Evolutionary conservation across 2,797 vertebrate species (phyloP), one percentile per base, ranked within the genome.

Genomic region (Melanotaenia nigrans): DNA sequence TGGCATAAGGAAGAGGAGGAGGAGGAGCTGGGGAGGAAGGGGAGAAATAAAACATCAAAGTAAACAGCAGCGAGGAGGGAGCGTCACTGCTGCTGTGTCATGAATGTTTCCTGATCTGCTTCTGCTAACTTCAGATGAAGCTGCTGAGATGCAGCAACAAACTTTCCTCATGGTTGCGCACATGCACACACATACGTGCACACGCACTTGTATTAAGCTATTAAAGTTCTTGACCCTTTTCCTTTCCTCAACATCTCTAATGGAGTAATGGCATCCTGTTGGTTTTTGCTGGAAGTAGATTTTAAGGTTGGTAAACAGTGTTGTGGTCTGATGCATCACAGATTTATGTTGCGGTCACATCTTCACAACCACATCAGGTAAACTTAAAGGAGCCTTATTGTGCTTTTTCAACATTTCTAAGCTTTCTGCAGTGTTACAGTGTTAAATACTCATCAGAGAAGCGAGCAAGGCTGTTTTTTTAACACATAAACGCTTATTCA

Each of bases 1-100:
- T 2, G 55, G 78, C 73, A 87, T 30, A 14, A 78, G 74, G 65
- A 80, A 38, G 60, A 76, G 56, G 63, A 76, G 75, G 51, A 77
- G 55, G 49, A 55, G 40, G 4, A 32, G 40, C 16, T 25, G 65
- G n/a, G 16, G 40, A 28, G 42, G 54, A 57, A 49, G 42, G 35
- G 13, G 32, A 12, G 63, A 35, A 20, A 53, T 24, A 36, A 62
- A 75, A 72, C 61, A 51, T 67, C 24, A 76, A 24, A 64, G 40
- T 16, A 30, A 65, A 40, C 36, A 67, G 5, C 35, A 53, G 35
- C 10, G 38, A 54, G 51, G 45, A 24, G 20, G 5, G 53, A 65
- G 59, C 18, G n/a, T 25, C 14, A 14, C 49, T 40, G 25, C 16
- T 25, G 67, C 16, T 2, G 47, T 0, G 22, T 61, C 51, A 33